A percentile compares a stretch with the other conserved stretches of the same genome.
Conservation (phyloP, 2,888 invertebrate genomes). For the Notodonta dromedarius region DNA sequence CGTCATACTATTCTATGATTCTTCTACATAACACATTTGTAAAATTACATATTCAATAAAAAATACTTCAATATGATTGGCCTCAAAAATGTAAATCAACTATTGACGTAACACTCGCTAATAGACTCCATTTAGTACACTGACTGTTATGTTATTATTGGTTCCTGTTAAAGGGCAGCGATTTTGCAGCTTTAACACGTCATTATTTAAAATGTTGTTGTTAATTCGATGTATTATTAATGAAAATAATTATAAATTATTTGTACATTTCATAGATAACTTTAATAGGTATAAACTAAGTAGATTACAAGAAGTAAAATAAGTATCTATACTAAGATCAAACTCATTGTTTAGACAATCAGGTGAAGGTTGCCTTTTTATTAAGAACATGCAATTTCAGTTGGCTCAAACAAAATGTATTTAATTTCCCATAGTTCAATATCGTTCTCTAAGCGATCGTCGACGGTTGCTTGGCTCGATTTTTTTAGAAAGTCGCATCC, state of each 20-base stretch:
- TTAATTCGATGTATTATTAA: background rate
- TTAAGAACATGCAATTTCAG: background rate
- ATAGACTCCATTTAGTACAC: constrained; percentile 23
- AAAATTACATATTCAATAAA: constrained; percentile 1
- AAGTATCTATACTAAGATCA: no score
- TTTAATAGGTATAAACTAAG: background rate
- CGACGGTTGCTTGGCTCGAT: constrained; percentile 63
- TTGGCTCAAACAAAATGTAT: background rate
- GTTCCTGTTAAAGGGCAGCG: background rate
- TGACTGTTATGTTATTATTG: background rate
- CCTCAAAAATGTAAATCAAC: constrained; percentile 44
- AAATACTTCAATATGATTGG: constrained; percentile 22
- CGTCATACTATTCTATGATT: background rate
- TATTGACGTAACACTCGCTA: constrained; percentile 42
- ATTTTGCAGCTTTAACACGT: background rate
- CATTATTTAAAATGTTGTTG: background rate
- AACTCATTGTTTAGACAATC: background rate
- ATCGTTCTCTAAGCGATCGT: constrained; percentile 34
- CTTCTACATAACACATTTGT: constrained; percentile 1
- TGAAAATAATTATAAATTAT: background rate
- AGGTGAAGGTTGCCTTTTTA: background rate
- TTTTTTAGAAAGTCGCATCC: constrained; percentile 83
- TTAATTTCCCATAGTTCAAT: constrained; percentile 23
- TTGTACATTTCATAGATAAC: background rate
- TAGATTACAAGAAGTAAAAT: no score